Evolutionary conservation across 2,888 invertebrate species (phyloP), one percentile per base, ranked within the genome.

Genomic region (Sthenelais limicola): DNA sequence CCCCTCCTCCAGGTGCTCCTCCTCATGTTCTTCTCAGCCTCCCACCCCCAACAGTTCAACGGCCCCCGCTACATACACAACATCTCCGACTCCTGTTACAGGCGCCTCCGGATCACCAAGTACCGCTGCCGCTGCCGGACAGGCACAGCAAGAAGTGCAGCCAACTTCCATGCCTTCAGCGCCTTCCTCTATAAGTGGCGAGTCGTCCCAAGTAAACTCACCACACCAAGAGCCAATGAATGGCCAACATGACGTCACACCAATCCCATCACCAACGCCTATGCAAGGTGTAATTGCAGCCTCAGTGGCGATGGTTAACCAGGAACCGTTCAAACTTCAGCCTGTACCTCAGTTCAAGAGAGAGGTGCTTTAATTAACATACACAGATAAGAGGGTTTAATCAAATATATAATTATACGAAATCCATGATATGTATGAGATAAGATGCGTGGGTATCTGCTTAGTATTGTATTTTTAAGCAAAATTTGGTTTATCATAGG

Each of bases 231-330:
- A 35, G 38, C 56, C 32, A 35, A 3, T 62, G 62, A 52, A 52
- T n/a, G 58, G 48, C 4, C 66, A 51, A 30, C 71, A 56, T 56
- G 69, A 69, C 33, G 58, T 15, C 24, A 72, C 71, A 47, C 71
- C 74, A 7, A 56, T 74, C 26, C 56, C 68, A 1, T 68, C 73
- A 1, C 71, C 74, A 28, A 24, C 32, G 21, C 69, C 67, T 21
- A 67, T 67, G 67, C n/a, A 43, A 1, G 47, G 67, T 28, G 67
- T 67, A 18, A 62, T 62, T 21, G 62, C 62, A 1, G 38, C 35
- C 26, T 43, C 67, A 3, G 67, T 67, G 2, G 33, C 26, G 32
- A 18, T 68, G 51, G 67, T 67, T 15, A 48, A 30, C 30, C 12
- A 7, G 7, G 68, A 68, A 48, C 49, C 68, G 3, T 68, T 68